These are phyloP conservation scores for Trachurus trachurus DNA, from an alignment of 2,797 vertebrate genomes.

Conservation along the genomic window DNA sequence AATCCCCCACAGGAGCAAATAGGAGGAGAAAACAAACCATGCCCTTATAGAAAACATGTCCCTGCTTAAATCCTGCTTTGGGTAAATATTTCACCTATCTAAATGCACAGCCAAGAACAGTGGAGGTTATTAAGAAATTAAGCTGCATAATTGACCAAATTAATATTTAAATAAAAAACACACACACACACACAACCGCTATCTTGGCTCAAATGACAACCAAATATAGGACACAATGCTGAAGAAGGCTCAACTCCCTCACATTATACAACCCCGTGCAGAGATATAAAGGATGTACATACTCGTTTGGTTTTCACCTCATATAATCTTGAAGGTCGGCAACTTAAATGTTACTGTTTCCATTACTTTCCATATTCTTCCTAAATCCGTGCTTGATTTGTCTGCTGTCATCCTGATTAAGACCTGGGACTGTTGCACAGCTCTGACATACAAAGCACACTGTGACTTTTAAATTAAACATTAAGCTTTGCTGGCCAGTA, in stretches of 20 bases:
- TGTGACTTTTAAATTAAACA: slow-evolving; percentile 84
- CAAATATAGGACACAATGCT: slow-evolving; percentile 9
- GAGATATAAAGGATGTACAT: slow-evolving; percentile 30
- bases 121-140: slow-evolving; percentile 66
- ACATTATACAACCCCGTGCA: slow-evolving; percentile 16
- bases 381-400: slow-evolving; percentile 71
- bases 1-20: slow-evolving; percentile 89
- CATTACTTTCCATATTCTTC: slow-evolving; percentile 68
- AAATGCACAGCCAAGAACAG: slow-evolving; percentile 58
- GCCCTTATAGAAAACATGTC: slow-evolving; percentile 85
- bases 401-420: slow-evolving; percentile 77
- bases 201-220: slow-evolving; percentile 33
- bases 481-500: slow-evolving; percentile 79
- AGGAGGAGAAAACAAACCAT: slow-evolving; percentile 85
- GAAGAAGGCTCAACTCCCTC: slow-evolving; percentile 17
- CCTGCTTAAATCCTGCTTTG: slow-evolving; percentile 86
- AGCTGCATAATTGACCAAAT: slow-evolving; percentile 67
- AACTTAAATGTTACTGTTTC: slow-evolving; percentile 50
- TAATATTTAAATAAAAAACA: slow-evolving; percentile 43
- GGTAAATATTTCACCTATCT: slow-evolving; percentile 82
- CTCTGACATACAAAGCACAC: slow-evolving; percentile 78
- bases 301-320: slow-evolving; percentile 24
- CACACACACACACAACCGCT: slow-evolving; percentile 16
- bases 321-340: slow-evolving; percentile 39
- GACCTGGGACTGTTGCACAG: slow-evolving; percentile 75